Evolutionary conservation across 1,140 invertebrate genomes (phyloP).

Genomic region (Plodia interpunctella): DNA sequence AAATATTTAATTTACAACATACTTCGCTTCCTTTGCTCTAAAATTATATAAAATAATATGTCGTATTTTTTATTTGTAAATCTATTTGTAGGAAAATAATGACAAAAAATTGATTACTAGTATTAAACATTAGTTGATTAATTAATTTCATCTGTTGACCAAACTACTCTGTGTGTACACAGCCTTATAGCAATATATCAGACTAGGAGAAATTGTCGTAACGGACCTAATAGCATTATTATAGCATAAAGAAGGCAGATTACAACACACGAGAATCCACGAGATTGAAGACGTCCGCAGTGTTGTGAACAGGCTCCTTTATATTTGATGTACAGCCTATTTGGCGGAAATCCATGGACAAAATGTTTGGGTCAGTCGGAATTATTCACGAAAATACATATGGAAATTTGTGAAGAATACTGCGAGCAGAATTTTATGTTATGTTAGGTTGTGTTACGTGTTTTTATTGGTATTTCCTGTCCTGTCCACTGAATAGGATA

Average conservation of each 20-base stretch:
- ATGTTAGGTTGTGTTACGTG: background rate
- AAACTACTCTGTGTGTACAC: constrained; percentile 7
- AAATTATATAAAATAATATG: no score
- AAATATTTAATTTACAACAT: no score
- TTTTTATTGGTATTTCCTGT: background rate
- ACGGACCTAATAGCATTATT: constrained; percentile 37
- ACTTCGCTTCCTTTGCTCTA: no score
- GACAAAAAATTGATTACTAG: no score
- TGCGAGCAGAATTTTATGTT: background rate
- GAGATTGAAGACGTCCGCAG: constrained; percentile 1
- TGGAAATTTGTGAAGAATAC: constrained; percentile 5
- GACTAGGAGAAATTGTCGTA: constrained; percentile 30
- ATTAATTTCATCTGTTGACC: no score
- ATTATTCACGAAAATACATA: background rate
- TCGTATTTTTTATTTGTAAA: no score
- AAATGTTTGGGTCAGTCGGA: constrained; percentile 1
- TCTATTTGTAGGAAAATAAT: no score
- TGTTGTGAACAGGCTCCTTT: background rate
- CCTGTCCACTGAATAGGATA: no score
- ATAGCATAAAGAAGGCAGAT: constrained; percentile 37
- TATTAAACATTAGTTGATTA: no score
- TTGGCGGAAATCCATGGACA: constrained; percentile 3
- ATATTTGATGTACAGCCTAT: background rate
- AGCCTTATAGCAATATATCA: constrained; percentile 25
- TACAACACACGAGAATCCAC: constrained; percentile 23